Percentiles rank a stretch among this genome's conserved stretches.
phyloP scores from a whole-genome alignment of 2,888 invertebrate genomes.

The Megamerina dolium region DNA sequence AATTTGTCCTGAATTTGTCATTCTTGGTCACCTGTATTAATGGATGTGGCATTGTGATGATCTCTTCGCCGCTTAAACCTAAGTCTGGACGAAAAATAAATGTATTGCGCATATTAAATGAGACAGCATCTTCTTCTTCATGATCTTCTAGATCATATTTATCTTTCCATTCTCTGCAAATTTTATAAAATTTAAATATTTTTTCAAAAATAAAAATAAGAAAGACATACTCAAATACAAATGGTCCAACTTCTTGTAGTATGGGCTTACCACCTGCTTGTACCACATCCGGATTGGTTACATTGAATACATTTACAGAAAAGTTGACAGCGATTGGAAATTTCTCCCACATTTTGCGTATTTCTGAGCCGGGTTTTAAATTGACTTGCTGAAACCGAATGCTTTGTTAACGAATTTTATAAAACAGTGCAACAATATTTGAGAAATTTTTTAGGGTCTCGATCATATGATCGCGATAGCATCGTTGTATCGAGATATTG shows the following conservation, averaged over 20 bases:
- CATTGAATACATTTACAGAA: constrained; percentile 71
- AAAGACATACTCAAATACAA: constrained; percentile 67
- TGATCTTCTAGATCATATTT: constrained; percentile 67
- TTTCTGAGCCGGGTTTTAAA: constrained; percentile 63
- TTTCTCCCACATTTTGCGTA: constrained; percentile 68
- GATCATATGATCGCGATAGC: no score
- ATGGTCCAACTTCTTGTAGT: constrained; percentile 73
- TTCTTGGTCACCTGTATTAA: constrained; percentile 66
- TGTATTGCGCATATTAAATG: constrained; percentile 60
- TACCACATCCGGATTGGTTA: constrained; percentile 69
- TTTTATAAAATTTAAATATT: background rate
- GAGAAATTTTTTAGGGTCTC: no score
- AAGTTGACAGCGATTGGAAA: constrained; percentile 70
- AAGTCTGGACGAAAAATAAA: constrained; percentile 62
- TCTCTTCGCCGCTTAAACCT: constrained; percentile 66
- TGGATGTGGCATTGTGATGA: constrained; percentile 63
- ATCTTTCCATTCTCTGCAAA: constrained; percentile 68
- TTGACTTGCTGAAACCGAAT: constrained; percentile 26
- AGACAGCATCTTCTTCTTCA: constrained; percentile 65
- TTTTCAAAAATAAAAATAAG: background rate
- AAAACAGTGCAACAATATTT: no score
- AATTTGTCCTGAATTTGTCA: background rate
- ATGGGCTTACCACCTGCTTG: constrained; percentile 61
- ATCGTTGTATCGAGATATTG: no score
- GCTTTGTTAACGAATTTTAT: no score